A percentile compares a stretch with the other conserved stretches of the same genome.
Evolutionary conservation across 2,113 vertebrate species (phyloP).

Genomic region (Lycocorax pyrrhopterus): DNA sequence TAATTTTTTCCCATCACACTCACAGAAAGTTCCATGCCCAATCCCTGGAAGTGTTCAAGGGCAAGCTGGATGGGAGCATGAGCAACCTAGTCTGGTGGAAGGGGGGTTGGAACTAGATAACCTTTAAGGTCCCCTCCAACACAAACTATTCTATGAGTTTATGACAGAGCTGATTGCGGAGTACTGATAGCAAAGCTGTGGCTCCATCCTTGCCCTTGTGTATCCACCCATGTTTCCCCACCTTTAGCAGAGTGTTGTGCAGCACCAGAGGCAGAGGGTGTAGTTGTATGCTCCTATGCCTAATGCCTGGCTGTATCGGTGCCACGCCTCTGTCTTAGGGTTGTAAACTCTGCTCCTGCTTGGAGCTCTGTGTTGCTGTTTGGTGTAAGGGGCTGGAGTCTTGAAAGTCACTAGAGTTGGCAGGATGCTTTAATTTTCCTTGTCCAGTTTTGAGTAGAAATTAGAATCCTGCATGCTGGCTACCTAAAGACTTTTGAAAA

Average conservation of each 20-base stretch:
- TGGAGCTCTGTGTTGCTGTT: not conserved
- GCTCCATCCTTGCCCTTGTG: not conserved
- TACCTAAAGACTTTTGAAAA: not conserved
- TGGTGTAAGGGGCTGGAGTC: not conserved
- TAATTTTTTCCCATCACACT: not conserved
- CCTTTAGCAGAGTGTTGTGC: not conserved
- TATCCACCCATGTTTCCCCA: rapidly evolving
- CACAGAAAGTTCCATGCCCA: not conserved
- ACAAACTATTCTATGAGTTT: not conserved
- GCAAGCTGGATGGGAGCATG: not conserved
- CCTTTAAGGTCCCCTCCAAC: not conserved
- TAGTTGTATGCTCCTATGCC: not conserved
- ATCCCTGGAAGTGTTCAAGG: not conserved
- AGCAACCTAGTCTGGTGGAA: not conserved
- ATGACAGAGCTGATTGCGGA: not conserved
- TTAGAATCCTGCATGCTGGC: not conserved
- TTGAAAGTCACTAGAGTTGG: not conserved
- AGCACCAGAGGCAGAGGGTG: not conserved
- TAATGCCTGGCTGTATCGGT: not conserved
- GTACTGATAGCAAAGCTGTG: not conserved
- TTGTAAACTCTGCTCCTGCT: not conserved
- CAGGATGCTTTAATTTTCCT: not conserved
- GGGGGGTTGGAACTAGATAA: not conserved
- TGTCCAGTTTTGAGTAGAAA: not conserved
- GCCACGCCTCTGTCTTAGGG: not conserved